phyloP scores from a whole-genome alignment of 2,113 vertebrate genomes.

The Hippocampus guttulatus region DNA sequence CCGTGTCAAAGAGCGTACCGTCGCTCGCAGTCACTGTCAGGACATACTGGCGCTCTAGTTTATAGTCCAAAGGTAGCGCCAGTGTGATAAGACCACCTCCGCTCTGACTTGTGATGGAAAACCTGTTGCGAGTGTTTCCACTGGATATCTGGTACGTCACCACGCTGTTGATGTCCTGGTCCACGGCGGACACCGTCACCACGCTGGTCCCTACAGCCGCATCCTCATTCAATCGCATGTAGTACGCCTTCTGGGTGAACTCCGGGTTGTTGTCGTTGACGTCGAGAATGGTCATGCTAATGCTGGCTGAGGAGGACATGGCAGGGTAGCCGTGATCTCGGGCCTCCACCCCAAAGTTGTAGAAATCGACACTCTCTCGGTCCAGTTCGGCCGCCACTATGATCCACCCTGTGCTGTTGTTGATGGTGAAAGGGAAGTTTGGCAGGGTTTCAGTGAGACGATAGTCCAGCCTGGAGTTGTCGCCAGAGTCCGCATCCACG shows the following conservation, averaged over 20 bases:
- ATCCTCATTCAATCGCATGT: constrained; percentile 88
- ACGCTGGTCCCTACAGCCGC: constrained; percentile 89
- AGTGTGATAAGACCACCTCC: constrained; percentile 89
- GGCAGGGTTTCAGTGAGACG: constrained; percentile 74
- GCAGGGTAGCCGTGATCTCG: constrained; percentile 82
- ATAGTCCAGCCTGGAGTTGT: constrained; percentile 87
- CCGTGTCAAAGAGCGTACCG: constrained; percentile 82
- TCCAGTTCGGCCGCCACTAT: constrained; percentile 86
- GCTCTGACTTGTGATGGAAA: constrained; percentile 94
- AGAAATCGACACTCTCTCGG: constrained; percentile 87
- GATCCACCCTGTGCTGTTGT: constrained; percentile 93
- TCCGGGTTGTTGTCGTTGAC: constrained; percentile 96
- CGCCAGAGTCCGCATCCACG: constrained; percentile 86
- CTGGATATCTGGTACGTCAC: constrained; percentile 96
- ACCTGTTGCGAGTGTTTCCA: constrained; percentile 92
- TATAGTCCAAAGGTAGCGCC: constrained; percentile 91
- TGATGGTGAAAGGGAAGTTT: constrained; percentile 85
- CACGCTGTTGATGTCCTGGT: constrained; percentile 88
- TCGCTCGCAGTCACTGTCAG: constrained; percentile 86
- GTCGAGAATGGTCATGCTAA: constrained; percentile 88
- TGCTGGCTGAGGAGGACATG: constrained; percentile 85
- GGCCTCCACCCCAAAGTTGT: constrained; percentile 87
- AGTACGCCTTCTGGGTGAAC: constrained; percentile 85
- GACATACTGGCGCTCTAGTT: constrained; percentile 89
- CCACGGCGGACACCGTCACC: constrained; percentile 86